Evolutionary conservation across 1,140 invertebrate genomes (phyloP).

Genomic region (Tetraneura akinire): DNA sequence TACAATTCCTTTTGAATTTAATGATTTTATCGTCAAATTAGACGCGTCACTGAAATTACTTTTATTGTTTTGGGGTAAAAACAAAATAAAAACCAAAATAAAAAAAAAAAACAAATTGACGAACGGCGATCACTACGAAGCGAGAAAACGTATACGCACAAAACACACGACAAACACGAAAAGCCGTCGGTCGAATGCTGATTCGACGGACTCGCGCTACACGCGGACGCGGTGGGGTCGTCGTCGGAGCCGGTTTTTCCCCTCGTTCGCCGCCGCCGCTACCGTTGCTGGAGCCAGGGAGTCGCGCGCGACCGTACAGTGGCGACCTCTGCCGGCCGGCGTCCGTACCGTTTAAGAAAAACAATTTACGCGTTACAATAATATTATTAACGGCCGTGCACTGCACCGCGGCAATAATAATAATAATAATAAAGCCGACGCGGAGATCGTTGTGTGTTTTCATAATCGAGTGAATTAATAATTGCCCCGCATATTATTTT

Average conservation of each 20-base stretch:
- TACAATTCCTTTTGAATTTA: background rate
- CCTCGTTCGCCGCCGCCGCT: background rate
- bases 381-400: background rate
- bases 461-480: background rate
- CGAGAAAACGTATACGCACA: background rate
- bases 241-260: conserved; percentile 43
- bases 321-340: conserved; percentile 13
- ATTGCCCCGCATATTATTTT: background rate
- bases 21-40: no score
- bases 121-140: background rate
- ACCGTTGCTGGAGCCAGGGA: background rate
- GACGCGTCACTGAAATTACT: no score
- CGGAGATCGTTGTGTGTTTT: background rate
- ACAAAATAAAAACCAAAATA: no score
- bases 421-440: no score
- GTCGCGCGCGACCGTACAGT: conserved; percentile 19
- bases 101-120: background rate
- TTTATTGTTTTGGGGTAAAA: no score
- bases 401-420: no score
- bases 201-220: conserved; percentile 13
- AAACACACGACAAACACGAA: conserved; percentile 14
- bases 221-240: conserved; percentile 44
- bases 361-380: background rate
- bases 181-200: conserved; percentile 41
- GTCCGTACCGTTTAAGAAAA: background rate